Evolutionary conservation across 2,888 invertebrate species (phyloP).

Genomic region (Arge pagana): DNA sequence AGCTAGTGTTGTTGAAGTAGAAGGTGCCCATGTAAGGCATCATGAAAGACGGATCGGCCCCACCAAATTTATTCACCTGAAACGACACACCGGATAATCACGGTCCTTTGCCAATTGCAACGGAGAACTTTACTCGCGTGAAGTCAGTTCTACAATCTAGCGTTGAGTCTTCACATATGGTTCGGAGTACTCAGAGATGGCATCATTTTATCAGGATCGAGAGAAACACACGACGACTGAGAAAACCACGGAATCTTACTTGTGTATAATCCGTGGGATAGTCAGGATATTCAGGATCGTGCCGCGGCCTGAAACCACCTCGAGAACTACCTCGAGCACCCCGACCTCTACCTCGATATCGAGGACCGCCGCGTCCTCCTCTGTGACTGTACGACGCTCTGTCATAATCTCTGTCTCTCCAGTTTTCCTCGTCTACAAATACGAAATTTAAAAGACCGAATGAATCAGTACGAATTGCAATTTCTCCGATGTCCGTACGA

Average conservation of each 20-base stretch:
- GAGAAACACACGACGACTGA: constrained; percentile 16
- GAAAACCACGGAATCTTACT: constrained; percentile 45
- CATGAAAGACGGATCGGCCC: constrained; percentile 50
- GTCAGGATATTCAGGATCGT: constrained; percentile 60
- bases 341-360: constrained; percentile 49
- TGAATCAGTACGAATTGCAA: no score
- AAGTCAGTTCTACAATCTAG: no score
- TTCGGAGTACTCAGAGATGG: background rate
- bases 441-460: no score
- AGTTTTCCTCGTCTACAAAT: constrained; percentile 45
- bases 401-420: constrained; percentile 51
- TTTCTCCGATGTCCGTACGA: constrained; percentile 45
- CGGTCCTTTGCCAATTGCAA: no score
- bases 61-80: constrained; percentile 52
- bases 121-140: no score
- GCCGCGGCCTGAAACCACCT: constrained; percentile 57
- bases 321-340: constrained; percentile 60
- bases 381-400: constrained; percentile 45
- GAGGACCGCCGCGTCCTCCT: constrained; percentile 51
- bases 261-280: constrained; percentile 59
- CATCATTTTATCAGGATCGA: background rate
- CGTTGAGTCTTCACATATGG: no score
- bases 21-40: constrained; percentile 67
- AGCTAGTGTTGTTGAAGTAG: constrained; percentile 66
- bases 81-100: no score